phyloP scores from a whole-genome alignment of 2,797 vertebrate genomes.

The Sternarchorhynchus goeldii region DNA sequence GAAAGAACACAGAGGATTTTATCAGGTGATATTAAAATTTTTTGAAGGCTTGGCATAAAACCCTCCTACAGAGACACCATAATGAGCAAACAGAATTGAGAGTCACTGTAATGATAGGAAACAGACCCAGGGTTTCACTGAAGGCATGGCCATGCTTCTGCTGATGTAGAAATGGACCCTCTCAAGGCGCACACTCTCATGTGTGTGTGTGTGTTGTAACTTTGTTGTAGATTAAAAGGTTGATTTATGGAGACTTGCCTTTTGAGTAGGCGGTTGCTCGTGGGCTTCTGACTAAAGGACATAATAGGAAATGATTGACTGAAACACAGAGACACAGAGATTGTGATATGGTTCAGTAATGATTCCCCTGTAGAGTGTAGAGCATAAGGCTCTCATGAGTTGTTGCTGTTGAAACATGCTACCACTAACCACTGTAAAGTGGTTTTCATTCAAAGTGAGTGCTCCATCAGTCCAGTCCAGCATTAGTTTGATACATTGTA shows the following conservation, averaged over 20 bases:
- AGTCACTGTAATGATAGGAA: not conserved
- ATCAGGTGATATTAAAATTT: not conserved
- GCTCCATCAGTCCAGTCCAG: not conserved
- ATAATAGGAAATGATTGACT: not conserved
- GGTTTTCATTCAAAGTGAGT: not conserved
- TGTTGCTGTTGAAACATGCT: not conserved
- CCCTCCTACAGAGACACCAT: not conserved
- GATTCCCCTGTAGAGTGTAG: not conserved
- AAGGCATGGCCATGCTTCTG: not conserved
- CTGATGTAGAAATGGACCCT: not conserved
- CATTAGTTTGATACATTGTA: not conserved
- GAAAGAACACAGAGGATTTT: constrained; percentile 1
- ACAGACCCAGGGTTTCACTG: not conserved
- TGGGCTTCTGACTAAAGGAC: not conserved
- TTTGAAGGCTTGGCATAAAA: constrained; percentile 3
- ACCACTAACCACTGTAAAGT: not conserved
- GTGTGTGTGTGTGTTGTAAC: not conserved
- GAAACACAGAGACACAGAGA: not conserved
- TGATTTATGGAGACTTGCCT: too few relatives aligned
- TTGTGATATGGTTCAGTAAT: not conserved
- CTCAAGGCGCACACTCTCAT: not conserved
- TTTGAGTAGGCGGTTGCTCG: not conserved
- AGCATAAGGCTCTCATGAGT: not conserved
- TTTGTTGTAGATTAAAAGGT: not conserved
- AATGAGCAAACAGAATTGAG: not conserved